Base-by-base conservation (phyloP, 1,140 invertebrate species). In the Hyposmocoma kahamanoa region DNA sequence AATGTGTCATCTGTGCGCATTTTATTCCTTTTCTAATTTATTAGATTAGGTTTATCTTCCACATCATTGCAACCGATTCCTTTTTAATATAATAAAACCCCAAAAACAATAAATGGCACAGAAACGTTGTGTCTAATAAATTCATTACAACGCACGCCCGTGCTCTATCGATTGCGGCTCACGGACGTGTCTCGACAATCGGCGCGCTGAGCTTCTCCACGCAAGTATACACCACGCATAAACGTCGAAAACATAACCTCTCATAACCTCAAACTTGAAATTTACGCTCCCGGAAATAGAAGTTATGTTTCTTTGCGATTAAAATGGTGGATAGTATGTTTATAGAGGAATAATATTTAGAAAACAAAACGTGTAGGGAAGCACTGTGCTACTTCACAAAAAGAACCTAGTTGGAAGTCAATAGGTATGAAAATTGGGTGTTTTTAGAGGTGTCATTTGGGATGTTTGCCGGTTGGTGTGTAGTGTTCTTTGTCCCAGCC, bases 81-180 rank as follows among this genome's bases (percentile, higher is more conserved):
- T n/a, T n/a, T n/a, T n/a, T n/a, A n/a, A n/a, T n/a, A n/a, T n/a
- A n/a, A n/a, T n/a, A n/a, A n/a, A n/a, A n/a, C n/a, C n/a, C n/a
- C n/a, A n/a, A n/a, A n/a, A n/a, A n/a, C n/a, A n/a, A n/a, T n/a
- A n/a, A n/a, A n/a, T n/a, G n/a, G n/a, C n/a, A n/a, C n/a, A n/a
- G n/a, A n/a, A n/a, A n/a, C n/a, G n/a, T n/a, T n/a, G n/a, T n/a
- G n/a, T n/a, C 65, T 84, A 84, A 84, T 82, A 84, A 84, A 84
- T 82, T 84, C 80, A 84, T 84, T 82, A 82, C 78, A 72, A 80
- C 78, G 76, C 78, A 75, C 80, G 78, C 72, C 67, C 78, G 80
- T 84, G 80, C 78, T 77, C 76, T 84, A 84, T 84, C 80, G 80
- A 84, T 84, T 84, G 80, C 77, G 76, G 77, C 80, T 74, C 67